These are phyloP conservation scores for Aphaenogaster floridana DNA, from an alignment of 1,140 invertebrate species.

Conservation along the genomic window DNA sequence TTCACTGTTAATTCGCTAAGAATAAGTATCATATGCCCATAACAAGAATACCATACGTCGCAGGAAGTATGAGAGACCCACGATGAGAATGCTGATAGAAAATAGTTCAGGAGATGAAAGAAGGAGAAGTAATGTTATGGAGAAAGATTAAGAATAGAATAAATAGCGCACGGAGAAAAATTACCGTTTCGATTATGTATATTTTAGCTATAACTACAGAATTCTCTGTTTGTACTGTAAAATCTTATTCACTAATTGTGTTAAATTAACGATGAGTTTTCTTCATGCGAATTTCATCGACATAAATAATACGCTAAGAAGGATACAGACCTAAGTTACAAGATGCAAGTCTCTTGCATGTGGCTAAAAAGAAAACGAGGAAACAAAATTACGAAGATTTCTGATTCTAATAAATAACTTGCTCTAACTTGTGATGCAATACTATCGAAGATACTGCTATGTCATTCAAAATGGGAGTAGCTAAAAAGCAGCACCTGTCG, in stretches of 20 bases:
- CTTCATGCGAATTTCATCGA: background rate
- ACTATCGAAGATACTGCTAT: slow-evolving; percentile 16
- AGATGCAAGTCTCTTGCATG: background rate
- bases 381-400: background rate
- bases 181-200: background rate
- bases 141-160: slow-evolving; percentile 30
- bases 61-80: slow-evolving; percentile 21
- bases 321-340: slow-evolving; percentile 52
- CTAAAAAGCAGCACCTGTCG: background rate
- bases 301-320: slow-evolving; percentile 55
- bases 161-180: slow-evolving; percentile 24
- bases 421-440: slow-evolving; percentile 18
- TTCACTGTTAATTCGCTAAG: slow-evolving; percentile 52
- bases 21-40: slow-evolving; percentile 54
- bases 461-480: background rate
- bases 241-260: background rate
- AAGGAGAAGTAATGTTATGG: background rate
- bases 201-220: background rate
- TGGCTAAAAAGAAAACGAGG: background rate
- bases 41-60: slow-evolving; percentile 55
- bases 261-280: slow-evolving; percentile 25
- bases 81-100: slow-evolving; percentile 46
- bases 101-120: background rate
- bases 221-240: background rate
- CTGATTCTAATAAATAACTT: background rate